These are phyloP conservation scores for Rhinogobio ventralis DNA, from an alignment of 2,797 vertebrate species.

Conservation along the genomic window DNA sequence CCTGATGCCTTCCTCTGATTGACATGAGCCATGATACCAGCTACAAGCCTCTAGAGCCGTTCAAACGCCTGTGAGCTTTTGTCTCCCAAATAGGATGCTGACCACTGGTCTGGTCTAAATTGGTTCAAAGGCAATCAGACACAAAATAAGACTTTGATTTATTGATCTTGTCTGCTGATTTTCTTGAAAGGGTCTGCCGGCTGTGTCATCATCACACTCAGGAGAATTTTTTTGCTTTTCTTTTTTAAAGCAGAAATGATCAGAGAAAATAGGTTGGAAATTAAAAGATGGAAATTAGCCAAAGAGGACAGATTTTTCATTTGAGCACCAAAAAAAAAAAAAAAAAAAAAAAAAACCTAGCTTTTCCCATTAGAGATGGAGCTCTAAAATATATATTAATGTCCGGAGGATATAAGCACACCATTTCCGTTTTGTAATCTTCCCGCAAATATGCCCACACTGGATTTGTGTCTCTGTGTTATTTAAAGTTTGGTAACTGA, in stretches of 20 bases:
- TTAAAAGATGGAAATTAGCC: conserved; percentile 34
- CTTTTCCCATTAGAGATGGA: conserved; percentile 26
- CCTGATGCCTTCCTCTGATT: conserved; percentile 41
- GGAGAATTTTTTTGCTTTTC: neutral
- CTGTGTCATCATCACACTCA: conserved; percentile 3
- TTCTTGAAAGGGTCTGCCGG: neutral
- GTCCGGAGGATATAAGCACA: conserved; percentile 24
- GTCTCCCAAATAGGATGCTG: neutral
- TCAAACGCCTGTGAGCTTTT: conserved; percentile 8
- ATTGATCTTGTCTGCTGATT: conserved; percentile 3
- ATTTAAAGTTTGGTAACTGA: conserved; percentile 52
- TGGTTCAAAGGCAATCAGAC: conserved; percentile 31
- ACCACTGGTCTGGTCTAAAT: neutral
- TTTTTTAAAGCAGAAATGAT: neutral
- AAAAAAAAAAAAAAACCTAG: neutral
- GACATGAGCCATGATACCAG: conserved; percentile 13
- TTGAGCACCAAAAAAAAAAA: neutral
- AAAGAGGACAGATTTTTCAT: conserved; percentile 6
- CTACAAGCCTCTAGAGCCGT: neutral
- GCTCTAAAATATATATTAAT: conserved; percentile 34
- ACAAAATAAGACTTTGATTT: conserved; percentile 28
- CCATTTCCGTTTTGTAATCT: conserved; percentile 36
- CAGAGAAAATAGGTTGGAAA: conserved; percentile 24
- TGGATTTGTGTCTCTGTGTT: conserved; percentile 39
- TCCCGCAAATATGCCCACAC: conserved; percentile 31